Evolutionary conservation across 2,113 vertebrate species (phyloP), one percentile per base, ranked within the genome.

Genomic region (Delphinus delphis): DNA sequence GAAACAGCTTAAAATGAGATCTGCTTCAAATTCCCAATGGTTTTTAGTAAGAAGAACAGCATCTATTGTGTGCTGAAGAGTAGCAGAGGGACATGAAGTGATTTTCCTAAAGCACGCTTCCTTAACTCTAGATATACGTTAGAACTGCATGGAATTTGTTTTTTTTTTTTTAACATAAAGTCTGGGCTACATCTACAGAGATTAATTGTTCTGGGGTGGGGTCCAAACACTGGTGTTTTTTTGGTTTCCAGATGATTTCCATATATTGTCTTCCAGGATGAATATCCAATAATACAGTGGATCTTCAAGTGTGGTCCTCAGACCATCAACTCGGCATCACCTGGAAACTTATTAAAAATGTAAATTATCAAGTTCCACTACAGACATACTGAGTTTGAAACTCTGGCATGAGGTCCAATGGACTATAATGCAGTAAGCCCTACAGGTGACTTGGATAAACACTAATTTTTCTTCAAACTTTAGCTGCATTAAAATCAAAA

Each of bases 1-100:
- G 89, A 97, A 93, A 84, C 23, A 87, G 50, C 38, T 97, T 96
- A 70, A 95, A 93, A 91, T 93, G 55, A 95, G 63, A 93, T 96
- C 80, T 96, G 20, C 38, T 96, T 95, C 50, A 89, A 93, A 63
- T 93, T 95, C 79, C 68, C 88, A 12, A 2, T 91, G 20, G 36
- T 70, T 94, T 93, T 84, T 80, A 92, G 44, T 74, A 92, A 86
- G 77, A 93, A 92, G 68, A 83, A 83, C 84, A 60, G n/a, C 6
- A 68, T 88, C 44, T 88, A 80, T 8, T 50, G 11, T 92, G 50
- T 95, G 84, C 80, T 90, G 60, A 93, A 84, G 41, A 33, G 50
- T 74, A 86, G 44, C 31, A 83, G 55, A 60, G 31, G 26, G 92
- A 90, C 21, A 86, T 80, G 50, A 23, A 38, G 9, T 94, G 21